Percentiles rank a stretch among this genome's conserved stretches.
These are phyloP conservation scores for Penaeus vannamei DNA, from an alignment of 1,140 invertebrate species.

Conservation along the genomic window DNA sequence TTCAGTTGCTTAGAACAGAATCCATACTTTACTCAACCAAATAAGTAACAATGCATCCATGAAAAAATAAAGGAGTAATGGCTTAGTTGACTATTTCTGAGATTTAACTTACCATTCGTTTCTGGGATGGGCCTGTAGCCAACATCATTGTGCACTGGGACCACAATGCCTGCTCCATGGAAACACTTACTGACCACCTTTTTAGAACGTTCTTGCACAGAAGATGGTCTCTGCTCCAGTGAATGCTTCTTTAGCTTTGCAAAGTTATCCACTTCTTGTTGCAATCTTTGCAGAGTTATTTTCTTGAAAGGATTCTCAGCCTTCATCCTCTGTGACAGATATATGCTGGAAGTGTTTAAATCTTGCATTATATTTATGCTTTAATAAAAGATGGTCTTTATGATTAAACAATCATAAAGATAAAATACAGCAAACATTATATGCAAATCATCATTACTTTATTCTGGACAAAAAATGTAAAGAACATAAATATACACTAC, in stretches of 20 bases:
- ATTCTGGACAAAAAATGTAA: no score
- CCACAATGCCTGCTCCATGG: conserved; percentile 89
- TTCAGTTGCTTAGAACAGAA: no score
- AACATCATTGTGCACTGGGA: conserved; percentile 84
- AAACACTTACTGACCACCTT: conserved; percentile 85
- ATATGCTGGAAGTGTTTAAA: conserved; percentile 69
- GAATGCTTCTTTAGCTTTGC: conserved; percentile 78
- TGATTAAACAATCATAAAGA: no score
- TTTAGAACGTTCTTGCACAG: conserved; percentile 79
- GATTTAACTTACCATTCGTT: conserved; percentile 78
- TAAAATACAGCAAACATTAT: no score
- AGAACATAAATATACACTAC: no score
- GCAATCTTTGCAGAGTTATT: conserved; percentile 69
- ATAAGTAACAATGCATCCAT: no score
- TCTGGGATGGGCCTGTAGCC: conserved; percentile 85
- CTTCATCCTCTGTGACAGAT: conserved; percentile 78
- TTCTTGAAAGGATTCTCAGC: conserved; percentile 79
- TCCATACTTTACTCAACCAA: no score
- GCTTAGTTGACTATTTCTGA: no score
- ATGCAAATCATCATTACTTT: no score
- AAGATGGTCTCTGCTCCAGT: conserved; percentile 76
- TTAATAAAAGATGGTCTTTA: no score
- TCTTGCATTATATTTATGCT: no score
- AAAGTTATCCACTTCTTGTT: conserved; percentile 78
- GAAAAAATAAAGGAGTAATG: no score